A percentile compares a stretch with the other conserved stretches of the same genome.
These are phyloP conservation scores for Lottia scabra DNA, from an alignment of 2,888 invertebrate species.

Conservation along the genomic window DNA sequence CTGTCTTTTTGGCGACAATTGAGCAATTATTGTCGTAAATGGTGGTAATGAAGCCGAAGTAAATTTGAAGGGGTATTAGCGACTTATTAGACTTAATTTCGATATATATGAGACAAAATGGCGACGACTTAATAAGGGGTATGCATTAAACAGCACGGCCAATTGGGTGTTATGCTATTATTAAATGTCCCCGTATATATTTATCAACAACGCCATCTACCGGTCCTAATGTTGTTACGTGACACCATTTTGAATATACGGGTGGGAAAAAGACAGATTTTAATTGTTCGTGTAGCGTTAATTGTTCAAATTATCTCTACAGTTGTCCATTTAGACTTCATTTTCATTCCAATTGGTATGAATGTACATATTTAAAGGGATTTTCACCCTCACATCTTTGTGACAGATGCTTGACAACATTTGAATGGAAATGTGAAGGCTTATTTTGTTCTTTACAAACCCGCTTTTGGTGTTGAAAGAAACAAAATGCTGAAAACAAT, in stretches of 20 bases:
- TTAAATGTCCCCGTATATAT: background rate
- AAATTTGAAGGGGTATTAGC: too few relatives aligned
- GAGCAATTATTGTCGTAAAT: background rate
- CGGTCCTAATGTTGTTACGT: background rate
- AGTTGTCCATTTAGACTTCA: background rate
- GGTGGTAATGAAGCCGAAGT: too few relatives aligned
- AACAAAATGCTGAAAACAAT: too few relatives aligned
- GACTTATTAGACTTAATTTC: background rate
- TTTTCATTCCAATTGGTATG: background rate
- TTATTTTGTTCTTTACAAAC: too few relatives aligned
- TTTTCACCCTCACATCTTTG: too few relatives aligned
- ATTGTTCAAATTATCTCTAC: background rate
- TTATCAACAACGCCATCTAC: background rate
- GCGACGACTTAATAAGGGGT: conserved; percentile 4
- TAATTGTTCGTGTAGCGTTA: conserved; percentile 1
- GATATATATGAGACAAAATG: background rate
- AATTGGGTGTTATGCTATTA: background rate
- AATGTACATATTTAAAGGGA: background rate
- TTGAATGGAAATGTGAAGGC: too few relatives aligned
- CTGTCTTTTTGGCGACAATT: conserved; percentile 4
- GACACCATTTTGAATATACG: background rate
- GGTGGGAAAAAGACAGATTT: background rate
- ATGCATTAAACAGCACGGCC: background rate
- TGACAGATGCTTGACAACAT: too few relatives aligned
- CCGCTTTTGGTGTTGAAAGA: too few relatives aligned